Evolutionary conservation across 2,888 invertebrate genomes (phyloP), one percentile per base, ranked within the genome.

Genomic region (Sinohyriopsis cumingii): DNA sequence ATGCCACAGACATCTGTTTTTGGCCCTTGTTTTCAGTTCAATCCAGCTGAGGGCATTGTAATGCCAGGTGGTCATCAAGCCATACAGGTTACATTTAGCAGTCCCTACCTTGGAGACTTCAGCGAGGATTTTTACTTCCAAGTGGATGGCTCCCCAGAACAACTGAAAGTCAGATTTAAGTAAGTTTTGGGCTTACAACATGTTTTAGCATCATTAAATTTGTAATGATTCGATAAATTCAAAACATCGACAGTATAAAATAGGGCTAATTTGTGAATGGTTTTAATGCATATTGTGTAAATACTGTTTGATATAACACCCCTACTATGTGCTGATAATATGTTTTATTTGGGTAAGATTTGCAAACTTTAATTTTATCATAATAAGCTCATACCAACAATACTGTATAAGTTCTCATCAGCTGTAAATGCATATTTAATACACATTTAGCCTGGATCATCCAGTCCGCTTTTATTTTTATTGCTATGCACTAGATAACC

Each of bases 21-120:
- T 81, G 88, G 89, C 25, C 86, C 87, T 18, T 89, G 87, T 79
- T 90, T 90, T 77, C 68, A 78, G 24, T 89, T 90, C 73, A 87
- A 88, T 72, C 90, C 89, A 1, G 82, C 87, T 9, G 89, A 89
- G 67, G 89, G 89, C 20, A 86, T 89, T 57, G 86, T 90, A 12
- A 87, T 88, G 85, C 89, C 89, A 3, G 89, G 85, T 19, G 88
- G 89, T 18, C 88, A 89, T 69, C 90, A 90, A 69, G 89, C 89
- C 25, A 87, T 90, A 22, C 85, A 88, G 68, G 82, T 90, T 25
- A 78, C 79, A 9, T 89, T 90, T 79, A 80, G 75, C 64, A 87
- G 89, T 69, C 83, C 84, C 0, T 84, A 86, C 67, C 84, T 90
- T 1, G 90, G 90, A 53, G 88, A 89, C 70, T 90, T 90, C 79